Base-by-base conservation (phyloP, 2,888 invertebrate species). In the Nasonia oneida region DNA sequence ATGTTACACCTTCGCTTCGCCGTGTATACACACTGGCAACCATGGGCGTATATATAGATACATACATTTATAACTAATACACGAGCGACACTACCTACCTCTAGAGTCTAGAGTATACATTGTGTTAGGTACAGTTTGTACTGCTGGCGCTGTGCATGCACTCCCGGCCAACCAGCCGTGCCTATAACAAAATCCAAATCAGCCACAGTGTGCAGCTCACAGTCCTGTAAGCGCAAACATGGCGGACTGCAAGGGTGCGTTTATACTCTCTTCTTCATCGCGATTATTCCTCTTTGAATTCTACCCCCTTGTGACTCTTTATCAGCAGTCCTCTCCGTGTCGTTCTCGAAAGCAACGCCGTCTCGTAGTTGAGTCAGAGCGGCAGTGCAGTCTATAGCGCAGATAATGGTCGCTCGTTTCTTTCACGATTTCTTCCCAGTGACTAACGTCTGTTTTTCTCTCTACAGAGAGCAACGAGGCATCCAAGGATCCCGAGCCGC, bases 231-330 rank as follows among this genome's bases (percentile, higher is more conserved):
- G 81, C 23, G 57, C 83, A 90, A 90, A 90, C 87, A 92, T 92
- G 92, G 92, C 92, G 91, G 92, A 92, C 85, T 90, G 91, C 89
- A 91, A 92, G 90, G 92, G 92, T 92, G 90, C 91, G 92, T 92
- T 91, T 90, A 89, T 88, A 87, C 87, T 89, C 87, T 88, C 88
- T 83, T 61, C 14, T 53, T 42, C 5, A 57, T 15, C 47, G 18
- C 50, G 39, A 70, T 18, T 14, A 29, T 18, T 29, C n/a, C 57
- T 42, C 5, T 18, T 10, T 33, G 47, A 47, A 47, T 18, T 23
- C 10, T 18, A 10, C 14, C 29, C 67, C 37, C 37, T 37, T 47
- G 47, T 12, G 47, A 12, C 12, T 47, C 47, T 53, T 18, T n/a
- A 18, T n/a, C 3, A n/a, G 10, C 1, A 53, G 2, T 18, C 6